phyloP scores from a whole-genome alignment of 2,797 vertebrate species.

The Remorina albescens region DNA sequence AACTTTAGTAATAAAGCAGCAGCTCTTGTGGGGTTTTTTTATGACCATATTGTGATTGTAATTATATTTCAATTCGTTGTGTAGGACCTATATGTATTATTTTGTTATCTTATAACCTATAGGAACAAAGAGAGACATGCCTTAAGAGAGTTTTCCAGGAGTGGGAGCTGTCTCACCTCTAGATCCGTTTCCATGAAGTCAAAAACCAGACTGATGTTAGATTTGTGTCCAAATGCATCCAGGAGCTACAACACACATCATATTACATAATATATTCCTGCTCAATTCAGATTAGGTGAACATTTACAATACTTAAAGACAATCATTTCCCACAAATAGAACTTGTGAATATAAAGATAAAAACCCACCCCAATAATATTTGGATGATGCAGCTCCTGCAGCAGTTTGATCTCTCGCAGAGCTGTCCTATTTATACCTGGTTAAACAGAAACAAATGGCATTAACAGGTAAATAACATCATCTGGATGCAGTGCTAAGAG shows the following conservation, averaged over 20 bases:
- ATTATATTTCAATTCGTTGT: no score
- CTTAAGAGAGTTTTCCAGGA: background rate
- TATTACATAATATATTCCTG: background rate
- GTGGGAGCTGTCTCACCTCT: conserved; percentile 86
- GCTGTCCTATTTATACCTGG: conserved; percentile 98
- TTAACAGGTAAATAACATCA: background rate
- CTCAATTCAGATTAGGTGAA: background rate
- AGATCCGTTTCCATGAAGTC: conserved; percentile 99
- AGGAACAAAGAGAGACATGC: background rate
- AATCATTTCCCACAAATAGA: no score
- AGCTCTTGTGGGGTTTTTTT: no score
- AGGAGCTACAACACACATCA: conserved; percentile 86
- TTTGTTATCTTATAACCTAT: background rate
- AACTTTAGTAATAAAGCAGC: no score
- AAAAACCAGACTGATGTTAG: conserved; percentile 98
- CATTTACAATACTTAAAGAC: background rate
- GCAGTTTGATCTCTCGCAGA: conserved; percentile 95
- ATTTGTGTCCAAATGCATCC: conserved; percentile 98
- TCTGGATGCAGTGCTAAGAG: background rate
- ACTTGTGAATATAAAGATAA: no score
- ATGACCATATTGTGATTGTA: no score
- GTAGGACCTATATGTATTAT: no score
- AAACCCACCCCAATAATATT: conserved; percentile 96
- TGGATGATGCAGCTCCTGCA: conserved; percentile 95
- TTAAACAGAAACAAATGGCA: background rate